Conservation (phyloP, 2,113 vertebrate genomes). For the Oreochromis aureus region DNA sequence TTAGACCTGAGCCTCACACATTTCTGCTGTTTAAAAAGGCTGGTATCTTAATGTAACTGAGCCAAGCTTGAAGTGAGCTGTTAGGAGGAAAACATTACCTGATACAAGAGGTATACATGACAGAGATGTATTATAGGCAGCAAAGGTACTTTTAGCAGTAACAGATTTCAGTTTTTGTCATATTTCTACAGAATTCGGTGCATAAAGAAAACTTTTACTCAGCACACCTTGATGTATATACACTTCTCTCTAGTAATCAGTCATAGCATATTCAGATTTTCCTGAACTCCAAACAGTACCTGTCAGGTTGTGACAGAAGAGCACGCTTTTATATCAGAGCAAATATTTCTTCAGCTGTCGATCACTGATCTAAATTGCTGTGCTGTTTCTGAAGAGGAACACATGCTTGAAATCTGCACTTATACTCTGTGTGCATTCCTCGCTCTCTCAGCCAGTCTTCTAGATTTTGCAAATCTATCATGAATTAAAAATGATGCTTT, state of each 20-base stretch:
- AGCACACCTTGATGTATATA: neutral
- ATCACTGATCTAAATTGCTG: neutral
- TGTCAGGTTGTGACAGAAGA: neutral
- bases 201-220: neutral
- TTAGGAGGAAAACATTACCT: neutral
- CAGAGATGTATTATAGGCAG: neutral
- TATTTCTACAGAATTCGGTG: neutral
- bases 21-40: neutral
- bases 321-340: neutral
- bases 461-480: neutral
- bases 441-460: neutral
- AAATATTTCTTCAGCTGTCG: neutral
- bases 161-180: neutral
- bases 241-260: neutral
- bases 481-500: neutral
- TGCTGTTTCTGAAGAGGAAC: neutral
- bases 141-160: neutral
- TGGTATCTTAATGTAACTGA: neutral
- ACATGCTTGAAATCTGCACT: neutral
- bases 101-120: neutral
- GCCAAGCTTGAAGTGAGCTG: neutral
- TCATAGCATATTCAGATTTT: neutral
- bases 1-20: neutral
- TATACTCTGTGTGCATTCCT: neutral
- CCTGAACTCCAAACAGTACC: neutral